Base-by-base conservation (phyloP, 2,797 vertebrate genomes). In the Lates japonicus region DNA sequence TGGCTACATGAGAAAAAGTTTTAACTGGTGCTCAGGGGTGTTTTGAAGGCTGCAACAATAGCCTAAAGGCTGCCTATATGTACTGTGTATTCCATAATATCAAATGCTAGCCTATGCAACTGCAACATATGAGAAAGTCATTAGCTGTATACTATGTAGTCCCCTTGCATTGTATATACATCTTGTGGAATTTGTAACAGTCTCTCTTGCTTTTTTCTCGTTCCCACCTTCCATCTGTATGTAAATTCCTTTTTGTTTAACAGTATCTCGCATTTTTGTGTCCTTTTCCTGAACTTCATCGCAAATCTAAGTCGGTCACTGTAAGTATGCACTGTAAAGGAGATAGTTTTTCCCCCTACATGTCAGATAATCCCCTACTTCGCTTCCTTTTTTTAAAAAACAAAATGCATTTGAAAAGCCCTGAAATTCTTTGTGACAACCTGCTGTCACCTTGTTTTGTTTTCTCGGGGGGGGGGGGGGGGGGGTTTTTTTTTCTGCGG, bases 111-210 rank as follows among this genome's bases (percentile, higher is more conserved):
- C 71, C 84, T 91, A 91, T 66, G 86, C 86, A 81, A 89, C 85
- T 88, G 87, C 78, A 85, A 88, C 82, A 82, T 75, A 83, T 84
- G 82, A 90, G 68, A 88, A 82, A 73, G 84, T 87, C 66, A 65
- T 90, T 81, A 85, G 82, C 85, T 81, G 82, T 79, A 64, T 87
- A 66, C 83, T 86, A 87, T 72, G 70, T 86, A 86, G 82, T 82
- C 86, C 71, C 67, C 80, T 82, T 83, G 66, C 80, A 83, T 90
- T 83, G 85, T 92, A 92, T 91, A 90, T 92, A 91, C 90, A 94
- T 84, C 80, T 64, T 89, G 70, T 87, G 85, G 89, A 92, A 94
- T 92, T 86, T 78, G 58, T 61, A 78, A 87, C 80, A 87, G 70
- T 77, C 76, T 69, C 81, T 80, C 59, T 78, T 77, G 60, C 70